Base-by-base conservation (phyloP, 2,113 vertebrate species). In the Dasyprocta punctata region DNA sequence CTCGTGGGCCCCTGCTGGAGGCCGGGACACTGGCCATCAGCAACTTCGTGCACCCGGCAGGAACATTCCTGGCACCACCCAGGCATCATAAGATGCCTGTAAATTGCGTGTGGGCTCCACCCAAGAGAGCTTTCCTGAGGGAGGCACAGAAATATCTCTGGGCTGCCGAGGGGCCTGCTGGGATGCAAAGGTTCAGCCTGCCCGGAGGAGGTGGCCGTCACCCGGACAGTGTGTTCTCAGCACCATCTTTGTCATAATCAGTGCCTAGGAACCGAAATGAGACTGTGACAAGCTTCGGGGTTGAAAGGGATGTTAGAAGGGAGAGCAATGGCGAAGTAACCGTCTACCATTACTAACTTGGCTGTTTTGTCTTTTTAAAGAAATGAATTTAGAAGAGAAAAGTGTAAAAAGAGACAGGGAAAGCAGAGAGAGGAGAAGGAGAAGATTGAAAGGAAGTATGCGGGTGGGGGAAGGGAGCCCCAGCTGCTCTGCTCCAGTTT, bases 111-210 rank as follows among this genome's bases (percentile, higher is more conserved):
- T 19, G 58, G 75, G 71, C 63, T 54, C 12, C 80, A n/a, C 65
- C 67, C 69, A 30, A 73, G 44, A 96, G 1, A 44, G 19, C 26
- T 54, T 61, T 80, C 83, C 93, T 36, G 0, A 61, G 84, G 87
- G 95, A 94, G 83, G 82, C 84, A 63, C 95, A 69, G 61, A 92
- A 88, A 92, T 77, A 84, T 63, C 86, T 82, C 47, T 22, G n/a
- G 86, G 30, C 80, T 2, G 11, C 60, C 71, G 54, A 17, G 1
- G 6, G 52, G 33, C 69, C 85, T 28, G 36, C 41, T 20, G 60
- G 60, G 44, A 22, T 8, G 26, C 28, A 4, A 82, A 22, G 61
- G 8, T 14, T 8, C 26, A 17, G 89, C 52, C 86, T 36, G 71
- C 78, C 89, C 16, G 9, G 30, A 88, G 80, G 1, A 63, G 73